Conservation (phyloP, 2,888 invertebrate genomes). For the Zonitis immaculata region DNA sequence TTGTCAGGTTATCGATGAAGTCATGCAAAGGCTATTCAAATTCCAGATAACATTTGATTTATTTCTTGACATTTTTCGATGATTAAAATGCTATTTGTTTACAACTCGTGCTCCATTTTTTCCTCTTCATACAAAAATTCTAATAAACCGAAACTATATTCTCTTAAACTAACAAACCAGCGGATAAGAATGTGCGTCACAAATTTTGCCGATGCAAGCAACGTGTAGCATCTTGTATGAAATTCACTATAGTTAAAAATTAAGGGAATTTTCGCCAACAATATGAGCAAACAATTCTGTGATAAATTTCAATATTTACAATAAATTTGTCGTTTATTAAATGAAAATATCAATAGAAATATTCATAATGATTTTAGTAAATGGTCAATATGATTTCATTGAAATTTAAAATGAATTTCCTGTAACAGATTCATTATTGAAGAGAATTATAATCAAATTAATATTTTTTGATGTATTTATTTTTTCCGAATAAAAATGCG, state of each 20-base stretch:
- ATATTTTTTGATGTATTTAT: not conserved
- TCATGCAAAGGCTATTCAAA: not conserved
- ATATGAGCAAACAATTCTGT: too few species aligned
- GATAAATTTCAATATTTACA: too few species aligned
- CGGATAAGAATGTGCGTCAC: not conserved
- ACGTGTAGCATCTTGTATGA: too few species aligned
- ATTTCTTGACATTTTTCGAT: conserved; percentile 2
- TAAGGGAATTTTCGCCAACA: too few species aligned
- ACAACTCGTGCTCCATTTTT: conserved; percentile 5
- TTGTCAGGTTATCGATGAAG: conserved; percentile 6
- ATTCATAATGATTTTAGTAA: too few species aligned
- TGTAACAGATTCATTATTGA: not conserved
- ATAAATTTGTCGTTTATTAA: too few species aligned
- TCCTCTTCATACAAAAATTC: not conserved
- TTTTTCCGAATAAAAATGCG: conserved; percentile 7
- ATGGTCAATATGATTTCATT: too few species aligned
- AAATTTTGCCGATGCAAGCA: too few species aligned
- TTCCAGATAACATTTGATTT: conserved; percentile 11
- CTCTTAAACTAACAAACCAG: not conserved
- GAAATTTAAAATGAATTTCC: not conserved
- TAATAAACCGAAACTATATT: not conserved
- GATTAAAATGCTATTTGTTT: conserved; percentile 11
- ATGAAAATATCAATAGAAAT: too few species aligned
- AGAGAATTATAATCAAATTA: too few species aligned
- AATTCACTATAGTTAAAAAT: too few species aligned